These are phyloP conservation scores for Lasioglossum calceatum DNA, from an alignment of 2,888 invertebrate genomes.

Conservation along the genomic window DNA sequence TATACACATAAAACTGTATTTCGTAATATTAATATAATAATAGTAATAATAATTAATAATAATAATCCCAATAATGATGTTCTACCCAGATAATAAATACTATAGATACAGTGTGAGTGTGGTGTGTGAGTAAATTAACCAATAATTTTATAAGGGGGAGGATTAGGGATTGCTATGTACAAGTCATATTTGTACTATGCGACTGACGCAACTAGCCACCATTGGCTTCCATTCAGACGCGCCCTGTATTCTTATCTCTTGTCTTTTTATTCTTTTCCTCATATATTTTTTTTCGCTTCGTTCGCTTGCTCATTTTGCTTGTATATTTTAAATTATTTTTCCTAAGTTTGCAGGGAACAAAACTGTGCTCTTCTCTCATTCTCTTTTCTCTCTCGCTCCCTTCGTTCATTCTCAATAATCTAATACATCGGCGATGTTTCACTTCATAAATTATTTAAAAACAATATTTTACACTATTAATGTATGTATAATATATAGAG, in stretches of 20 bases:
- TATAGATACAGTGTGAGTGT: constrained; percentile 84
- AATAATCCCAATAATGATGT: constrained; percentile 84
- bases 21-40: constrained; percentile 83
- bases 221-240: constrained; percentile 76
- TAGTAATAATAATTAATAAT: constrained; percentile 78
- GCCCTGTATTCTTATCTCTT: constrained; percentile 75
- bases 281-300: constrained; percentile 37
- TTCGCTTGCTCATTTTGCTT: constrained; percentile 38
- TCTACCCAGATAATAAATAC: constrained; percentile 85
- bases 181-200: constrained; percentile 84
- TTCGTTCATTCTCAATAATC: constrained; percentile 58
- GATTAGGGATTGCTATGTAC: constrained; percentile 80
- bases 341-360: constrained; percentile 64
- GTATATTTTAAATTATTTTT: constrained; percentile 49
- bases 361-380: constrained; percentile 53
- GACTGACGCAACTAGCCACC: constrained; percentile 81
- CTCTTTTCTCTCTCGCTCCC: constrained; percentile 48
- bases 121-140: constrained; percentile 82
- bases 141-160: constrained; percentile 67
- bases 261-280: constrained; percentile 67
- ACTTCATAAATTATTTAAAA: constrained; percentile 81
- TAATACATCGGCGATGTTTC: constrained; percentile 71
- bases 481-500: constrained; percentile 80
- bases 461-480: constrained; percentile 82
- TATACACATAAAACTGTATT: constrained; percentile 83